phyloP scores from a whole-genome alignment of 1,140 invertebrate species.

The Temnothorax curvispinosus region DNA sequence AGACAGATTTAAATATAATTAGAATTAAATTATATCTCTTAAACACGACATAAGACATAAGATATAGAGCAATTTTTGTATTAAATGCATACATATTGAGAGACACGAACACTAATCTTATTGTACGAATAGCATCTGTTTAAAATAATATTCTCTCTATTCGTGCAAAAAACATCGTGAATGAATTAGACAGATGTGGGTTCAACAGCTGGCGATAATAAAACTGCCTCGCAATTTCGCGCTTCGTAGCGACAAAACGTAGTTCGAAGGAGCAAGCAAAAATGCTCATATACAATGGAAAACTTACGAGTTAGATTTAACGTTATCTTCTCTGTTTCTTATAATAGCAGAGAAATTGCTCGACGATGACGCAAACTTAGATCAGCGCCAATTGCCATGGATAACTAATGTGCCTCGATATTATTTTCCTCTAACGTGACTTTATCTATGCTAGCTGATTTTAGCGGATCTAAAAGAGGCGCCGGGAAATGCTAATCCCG shows the following conservation, averaged over 20 bases:
- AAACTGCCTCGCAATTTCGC: neutral
- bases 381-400: neutral
- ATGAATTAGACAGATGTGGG: neutral
- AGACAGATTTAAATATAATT: too few relatives aligned
- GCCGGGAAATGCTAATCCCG: conserved; percentile 30
- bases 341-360: neutral
- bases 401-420: neutral
- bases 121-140: neutral
- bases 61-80: neutral
- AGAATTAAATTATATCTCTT: too few relatives aligned
- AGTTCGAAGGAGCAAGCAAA: neutral
- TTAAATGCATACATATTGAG: neutral
- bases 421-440: neutral
- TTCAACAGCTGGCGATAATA: neutral
- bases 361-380: neutral
- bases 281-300: neutral
- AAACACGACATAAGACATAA: too few relatives aligned
- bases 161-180: neutral
- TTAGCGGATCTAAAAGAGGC: neutral
- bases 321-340: conserved; percentile 1
- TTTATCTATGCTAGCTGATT: neutral
- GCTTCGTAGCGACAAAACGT: neutral
- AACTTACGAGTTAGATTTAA: neutral
- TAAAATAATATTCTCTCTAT: neutral
- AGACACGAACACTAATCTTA: neutral